A percentile compares a stretch with the other conserved stretches of the same genome.
Evolutionary conservation across 2,797 vertebrate species (phyloP).

Genomic region (Hybognathus amarus): DNA sequence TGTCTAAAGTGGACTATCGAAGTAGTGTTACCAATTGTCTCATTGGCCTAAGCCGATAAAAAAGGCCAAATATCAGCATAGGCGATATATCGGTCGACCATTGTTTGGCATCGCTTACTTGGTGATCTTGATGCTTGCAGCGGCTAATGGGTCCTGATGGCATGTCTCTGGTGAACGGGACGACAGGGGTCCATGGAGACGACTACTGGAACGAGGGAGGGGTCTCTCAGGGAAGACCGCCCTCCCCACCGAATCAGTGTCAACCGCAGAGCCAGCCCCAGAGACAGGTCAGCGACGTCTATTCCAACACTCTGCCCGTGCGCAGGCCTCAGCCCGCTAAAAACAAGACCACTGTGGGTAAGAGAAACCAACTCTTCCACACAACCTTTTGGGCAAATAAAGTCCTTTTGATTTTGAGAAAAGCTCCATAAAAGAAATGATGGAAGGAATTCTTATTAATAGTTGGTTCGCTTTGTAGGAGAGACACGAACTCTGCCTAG

Average conservation of each 20-base stretch:
- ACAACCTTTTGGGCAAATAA: not conserved
- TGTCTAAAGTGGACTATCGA: too few relatives aligned
- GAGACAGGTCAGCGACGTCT: constrained; percentile 96
- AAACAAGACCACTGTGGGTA: constrained; percentile 89
- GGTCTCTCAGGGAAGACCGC: constrained; percentile 85
- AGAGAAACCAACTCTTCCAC: constrained; percentile 38
- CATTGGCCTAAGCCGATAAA: not conserved
- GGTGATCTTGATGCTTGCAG: constrained; percentile 68
- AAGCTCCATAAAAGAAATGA: not conserved
- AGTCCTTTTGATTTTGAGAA: not conserved
- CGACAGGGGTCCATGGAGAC: constrained; percentile 84
- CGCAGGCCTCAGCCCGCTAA: constrained; percentile 93
- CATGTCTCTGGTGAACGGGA: constrained; percentile 90
- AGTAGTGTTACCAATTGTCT: too few relatives aligned
- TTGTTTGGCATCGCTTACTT: not conserved
- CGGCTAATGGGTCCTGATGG: constrained; percentile 93
- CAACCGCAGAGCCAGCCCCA: constrained; percentile 82
- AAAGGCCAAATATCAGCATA: not conserved
- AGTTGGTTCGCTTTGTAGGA: constrained; percentile 71
- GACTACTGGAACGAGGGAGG: constrained; percentile 93
- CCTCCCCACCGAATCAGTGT: constrained; percentile 78
- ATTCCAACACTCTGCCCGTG: constrained; percentile 97
- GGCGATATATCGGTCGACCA: not conserved
- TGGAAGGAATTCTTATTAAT: not conserved
- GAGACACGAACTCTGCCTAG: constrained; percentile 96